These are phyloP conservation scores for Hoplodrina ambigua DNA, from an alignment of 2,888 invertebrate genomes.

Conservation along the genomic window DNA sequence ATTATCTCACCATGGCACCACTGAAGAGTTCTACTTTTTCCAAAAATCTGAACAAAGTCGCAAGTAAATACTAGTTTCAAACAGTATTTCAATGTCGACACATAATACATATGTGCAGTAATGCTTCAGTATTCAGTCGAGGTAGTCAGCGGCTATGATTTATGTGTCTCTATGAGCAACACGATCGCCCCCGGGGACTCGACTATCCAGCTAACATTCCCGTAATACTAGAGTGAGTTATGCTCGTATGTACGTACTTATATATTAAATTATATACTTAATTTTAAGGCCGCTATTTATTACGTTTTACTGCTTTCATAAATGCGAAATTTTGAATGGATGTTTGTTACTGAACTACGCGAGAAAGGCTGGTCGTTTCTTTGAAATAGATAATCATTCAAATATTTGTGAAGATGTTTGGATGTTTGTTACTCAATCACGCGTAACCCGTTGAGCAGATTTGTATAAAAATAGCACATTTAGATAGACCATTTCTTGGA, in stretches of 20 bases:
- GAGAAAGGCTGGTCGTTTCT: too few species aligned
- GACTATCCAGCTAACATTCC: constrained; percentile 41
- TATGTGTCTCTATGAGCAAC: constrained; percentile 43
- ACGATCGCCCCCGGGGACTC: constrained; percentile 38
- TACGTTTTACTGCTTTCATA: too few species aligned
- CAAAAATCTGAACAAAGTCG: background rate
- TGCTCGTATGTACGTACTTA: background rate
- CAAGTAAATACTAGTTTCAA: background rate
- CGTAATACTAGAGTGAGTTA: constrained; percentile 44
- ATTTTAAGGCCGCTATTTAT: background rate
- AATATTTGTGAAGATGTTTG: too few species aligned
- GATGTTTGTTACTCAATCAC: too few species aligned
- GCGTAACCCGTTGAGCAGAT: too few species aligned
- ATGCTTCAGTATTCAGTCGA: constrained; percentile 46
- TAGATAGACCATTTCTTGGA: too few species aligned
- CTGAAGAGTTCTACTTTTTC: too few species aligned
- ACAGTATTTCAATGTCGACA: constrained; percentile 13
- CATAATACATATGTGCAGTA: constrained; percentile 11
- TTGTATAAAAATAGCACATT: too few species aligned
- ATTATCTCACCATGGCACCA: too few species aligned
- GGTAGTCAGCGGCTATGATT: constrained; percentile 39
- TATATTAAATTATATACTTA: background rate
- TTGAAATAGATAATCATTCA: too few species aligned
- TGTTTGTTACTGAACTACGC: too few species aligned
- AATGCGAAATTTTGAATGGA: too few species aligned